These are phyloP conservation scores for Venustaconcha ellipsiformis DNA, from an alignment of 1,140 invertebrate species.

Conservation along the genomic window DNA sequence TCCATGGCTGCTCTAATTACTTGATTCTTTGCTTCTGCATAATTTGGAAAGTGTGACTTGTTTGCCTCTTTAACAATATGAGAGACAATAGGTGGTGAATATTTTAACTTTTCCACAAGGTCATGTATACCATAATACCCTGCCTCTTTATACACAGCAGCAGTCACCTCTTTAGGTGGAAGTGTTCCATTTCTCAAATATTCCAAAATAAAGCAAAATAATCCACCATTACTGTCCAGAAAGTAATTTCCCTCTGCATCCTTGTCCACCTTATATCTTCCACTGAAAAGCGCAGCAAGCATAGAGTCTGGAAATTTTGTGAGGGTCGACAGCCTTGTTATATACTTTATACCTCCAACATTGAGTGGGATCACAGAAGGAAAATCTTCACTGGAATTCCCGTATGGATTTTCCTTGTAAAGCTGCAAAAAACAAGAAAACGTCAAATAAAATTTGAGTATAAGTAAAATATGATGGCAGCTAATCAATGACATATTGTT, in stretches of 20 bases:
- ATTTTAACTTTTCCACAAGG: slow-evolving; percentile 49
- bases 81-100: slow-evolving; percentile 52
- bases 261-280: slow-evolving; percentile 61
- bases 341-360: slow-evolving; percentile 63
- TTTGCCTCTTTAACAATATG: slow-evolving; percentile 55
- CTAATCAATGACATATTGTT: too few species aligned
- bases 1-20: slow-evolving; percentile 53
- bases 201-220: slow-evolving; percentile 60
- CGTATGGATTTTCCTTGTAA: too few species aligned
- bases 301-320: slow-evolving; percentile 65
- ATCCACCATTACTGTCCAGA: slow-evolving; percentile 57
- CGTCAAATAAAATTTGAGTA: too few species aligned
- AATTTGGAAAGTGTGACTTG: slow-evolving; percentile 57
- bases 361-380: slow-evolving; percentile 61
- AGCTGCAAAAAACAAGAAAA: too few species aligned
- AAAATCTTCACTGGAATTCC: slow-evolving; percentile 22
- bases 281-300: slow-evolving; percentile 68
- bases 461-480: too few species aligned
- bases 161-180: slow-evolving; percentile 51
- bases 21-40: slow-evolving; percentile 45
- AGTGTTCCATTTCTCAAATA: slow-evolving; percentile 58
- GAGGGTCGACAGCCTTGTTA: slow-evolving; percentile 63
- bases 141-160: slow-evolving; percentile 54
- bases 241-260: slow-evolving; percentile 65
- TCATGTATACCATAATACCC: slow-evolving; percentile 60